phyloP scores from a whole-genome alignment of 2,888 invertebrate genomes.

The Eilema depressum region DNA sequence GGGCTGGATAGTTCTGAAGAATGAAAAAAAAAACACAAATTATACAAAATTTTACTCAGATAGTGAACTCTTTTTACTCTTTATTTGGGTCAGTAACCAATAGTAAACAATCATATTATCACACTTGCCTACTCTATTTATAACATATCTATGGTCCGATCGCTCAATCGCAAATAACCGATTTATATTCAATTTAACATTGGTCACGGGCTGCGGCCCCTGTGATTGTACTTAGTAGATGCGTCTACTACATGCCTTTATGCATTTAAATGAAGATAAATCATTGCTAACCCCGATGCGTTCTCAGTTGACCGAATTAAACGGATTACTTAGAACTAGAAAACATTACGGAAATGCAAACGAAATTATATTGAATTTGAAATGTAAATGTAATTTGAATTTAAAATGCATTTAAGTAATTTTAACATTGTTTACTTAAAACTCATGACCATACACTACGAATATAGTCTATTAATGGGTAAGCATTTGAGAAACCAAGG shows the following conservation, averaged over 20 bases:
- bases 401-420: background rate
- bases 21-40: too few relatives aligned
- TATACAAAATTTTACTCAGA: too few relatives aligned
- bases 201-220: conserved; percentile 71
- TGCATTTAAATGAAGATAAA: conserved; percentile 75
- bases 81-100: too few relatives aligned
- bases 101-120: background rate
- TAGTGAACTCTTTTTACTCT: too few relatives aligned
- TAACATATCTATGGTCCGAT: conserved; percentile 48
- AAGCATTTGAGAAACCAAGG: background rate
- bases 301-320: conserved; percentile 42
- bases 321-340: conserved; percentile 24
- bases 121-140: background rate
- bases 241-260: conserved; percentile 58
- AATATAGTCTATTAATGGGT: background rate
- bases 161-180: conserved; percentile 70
- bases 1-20: too few relatives aligned
- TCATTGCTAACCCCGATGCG: conserved; percentile 57
- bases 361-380: conserved; percentile 2
- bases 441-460: too few relatives aligned
- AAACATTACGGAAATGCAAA: conserved; percentile 27
- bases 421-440: too few relatives aligned
- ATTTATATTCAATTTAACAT: conserved; percentile 78
- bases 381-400: background rate
- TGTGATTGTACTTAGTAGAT: conserved; percentile 63